Evolutionary conservation across 53 echinoderm and acorn worm genomes (phyloP).

Genomic region (Hippasteria phrygiana): DNA sequence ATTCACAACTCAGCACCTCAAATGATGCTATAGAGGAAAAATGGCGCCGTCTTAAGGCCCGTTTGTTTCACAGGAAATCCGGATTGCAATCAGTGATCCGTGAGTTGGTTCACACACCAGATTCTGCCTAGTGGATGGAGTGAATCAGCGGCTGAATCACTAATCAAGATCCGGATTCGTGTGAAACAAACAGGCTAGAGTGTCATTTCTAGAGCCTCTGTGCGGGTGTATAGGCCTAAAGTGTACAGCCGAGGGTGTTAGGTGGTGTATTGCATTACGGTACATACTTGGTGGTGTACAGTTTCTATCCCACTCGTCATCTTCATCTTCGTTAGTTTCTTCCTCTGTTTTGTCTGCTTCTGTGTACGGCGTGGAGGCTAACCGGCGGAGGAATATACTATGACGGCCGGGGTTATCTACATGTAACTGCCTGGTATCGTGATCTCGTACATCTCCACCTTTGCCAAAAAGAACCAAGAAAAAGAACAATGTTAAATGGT

Average conservation of each 20-base stretch:
- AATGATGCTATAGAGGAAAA: background rate
- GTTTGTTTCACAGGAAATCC: background rate
- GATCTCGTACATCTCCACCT: slow-evolving; percentile 14
- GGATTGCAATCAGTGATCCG: too few species aligned
- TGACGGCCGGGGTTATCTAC: slow-evolving; percentile 6
- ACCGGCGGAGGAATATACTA: slow-evolving; percentile 31
- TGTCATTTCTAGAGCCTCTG: too few species aligned
- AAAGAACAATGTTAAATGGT: too few species aligned
- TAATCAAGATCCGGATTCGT: too few species aligned
- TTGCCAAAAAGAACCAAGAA: too few species aligned
- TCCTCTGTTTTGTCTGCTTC: background rate
- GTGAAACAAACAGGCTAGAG: too few species aligned
- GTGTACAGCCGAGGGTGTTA: too few species aligned
- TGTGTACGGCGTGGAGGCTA: slow-evolving; percentile 22
- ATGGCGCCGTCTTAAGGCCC: background rate
- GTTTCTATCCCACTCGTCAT: slow-evolving; percentile 16
- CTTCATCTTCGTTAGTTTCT: background rate
- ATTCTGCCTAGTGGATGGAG: too few species aligned
- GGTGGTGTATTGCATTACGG: too few species aligned
- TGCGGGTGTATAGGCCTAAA: too few species aligned
- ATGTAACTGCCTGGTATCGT: background rate
- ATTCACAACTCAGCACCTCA: background rate
- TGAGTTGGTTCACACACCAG: too few species aligned
- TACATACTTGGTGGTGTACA: slow-evolving; percentile 67
- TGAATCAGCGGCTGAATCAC: too few species aligned